These are phyloP conservation scores for Cavia aperea DNA, from an alignment of 2,113 vertebrate genomes.

Conservation along the genomic window DNA sequence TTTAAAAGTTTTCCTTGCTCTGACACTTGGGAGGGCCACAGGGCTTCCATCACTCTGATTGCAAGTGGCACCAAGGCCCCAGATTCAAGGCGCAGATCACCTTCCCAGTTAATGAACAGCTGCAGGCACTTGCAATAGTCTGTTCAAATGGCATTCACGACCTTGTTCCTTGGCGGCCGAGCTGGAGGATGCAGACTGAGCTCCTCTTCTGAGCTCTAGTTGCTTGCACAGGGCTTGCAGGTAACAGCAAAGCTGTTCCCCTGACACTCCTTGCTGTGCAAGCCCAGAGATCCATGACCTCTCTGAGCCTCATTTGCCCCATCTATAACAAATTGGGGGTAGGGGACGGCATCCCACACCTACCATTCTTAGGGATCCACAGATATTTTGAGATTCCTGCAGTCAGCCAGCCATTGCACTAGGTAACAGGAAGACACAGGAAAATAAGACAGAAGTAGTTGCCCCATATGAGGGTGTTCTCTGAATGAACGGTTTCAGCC, in stretches of 20 bases:
- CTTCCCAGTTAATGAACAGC: constrained; percentile 76
- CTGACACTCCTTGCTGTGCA: neutral
- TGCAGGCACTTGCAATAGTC: constrained; percentile 70
- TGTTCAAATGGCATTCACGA: constrained; percentile 57
- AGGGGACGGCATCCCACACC: neutral
- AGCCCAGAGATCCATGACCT: neutral
- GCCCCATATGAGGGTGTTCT: too few species aligned
- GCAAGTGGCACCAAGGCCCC: constrained; percentile 51
- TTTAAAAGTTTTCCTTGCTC: neutral
- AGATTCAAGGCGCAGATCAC: constrained; percentile 69
- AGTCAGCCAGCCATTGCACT: neutral
- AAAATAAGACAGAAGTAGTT: neutral
- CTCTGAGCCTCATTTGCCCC: neutral
- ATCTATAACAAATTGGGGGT: accelerated
- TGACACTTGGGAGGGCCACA: neutral
- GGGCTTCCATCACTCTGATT: constrained; percentile 46
- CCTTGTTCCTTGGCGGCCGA: constrained; percentile 35
- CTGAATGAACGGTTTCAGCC: accelerated
- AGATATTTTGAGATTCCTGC: neutral
- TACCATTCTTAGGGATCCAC: neutral
- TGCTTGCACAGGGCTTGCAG: neutral
- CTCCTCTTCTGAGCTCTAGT: neutral
- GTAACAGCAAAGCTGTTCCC: accelerated
- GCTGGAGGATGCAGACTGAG: constrained; percentile 23
- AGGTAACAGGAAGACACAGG: neutral